phyloP scores from a whole-genome alignment of 35 echinoderm and acorn worm species.

The Ophioderma brevispina region DNA sequence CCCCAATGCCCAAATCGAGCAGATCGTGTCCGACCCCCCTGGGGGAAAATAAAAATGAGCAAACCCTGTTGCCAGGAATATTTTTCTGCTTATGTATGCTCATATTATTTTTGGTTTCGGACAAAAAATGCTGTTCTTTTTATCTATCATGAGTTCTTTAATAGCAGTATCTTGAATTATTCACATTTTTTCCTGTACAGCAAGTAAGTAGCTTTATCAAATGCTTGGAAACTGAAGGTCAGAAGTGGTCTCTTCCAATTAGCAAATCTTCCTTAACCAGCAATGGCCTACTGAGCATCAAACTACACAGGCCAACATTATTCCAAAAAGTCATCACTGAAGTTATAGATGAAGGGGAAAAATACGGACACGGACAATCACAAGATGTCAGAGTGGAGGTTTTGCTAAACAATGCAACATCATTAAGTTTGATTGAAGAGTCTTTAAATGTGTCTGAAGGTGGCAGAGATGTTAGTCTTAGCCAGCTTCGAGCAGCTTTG shows the following conservation, averaged over 20 bases:
- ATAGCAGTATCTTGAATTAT: background rate
- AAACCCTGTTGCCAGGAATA: background rate
- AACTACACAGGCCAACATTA: constrained; percentile 1
- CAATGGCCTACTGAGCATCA: background rate
- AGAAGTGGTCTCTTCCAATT: constrained; percentile 10
- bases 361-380: background rate
- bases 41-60: too few species aligned
- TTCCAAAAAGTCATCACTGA: background rate
- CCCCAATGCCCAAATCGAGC: too few species aligned
- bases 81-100: background rate
- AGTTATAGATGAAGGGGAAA: background rate
- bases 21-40: too few species aligned
- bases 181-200: background rate
- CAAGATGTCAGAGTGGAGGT: background rate
- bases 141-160: background rate
- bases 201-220: background rate
- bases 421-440: background rate
- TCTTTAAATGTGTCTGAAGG: too few species aligned
- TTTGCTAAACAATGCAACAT: background rate
- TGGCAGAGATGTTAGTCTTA: background rate
- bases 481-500: background rate
- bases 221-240: background rate
- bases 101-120: background rate
- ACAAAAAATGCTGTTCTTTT: background rate
- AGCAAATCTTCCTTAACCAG: background rate